Percentiles rank a stretch among this genome's conserved stretches.
Evolutionary conservation across 2,113 vertebrate genomes (phyloP).

Genomic region (Thermophis baileyi): DNA sequence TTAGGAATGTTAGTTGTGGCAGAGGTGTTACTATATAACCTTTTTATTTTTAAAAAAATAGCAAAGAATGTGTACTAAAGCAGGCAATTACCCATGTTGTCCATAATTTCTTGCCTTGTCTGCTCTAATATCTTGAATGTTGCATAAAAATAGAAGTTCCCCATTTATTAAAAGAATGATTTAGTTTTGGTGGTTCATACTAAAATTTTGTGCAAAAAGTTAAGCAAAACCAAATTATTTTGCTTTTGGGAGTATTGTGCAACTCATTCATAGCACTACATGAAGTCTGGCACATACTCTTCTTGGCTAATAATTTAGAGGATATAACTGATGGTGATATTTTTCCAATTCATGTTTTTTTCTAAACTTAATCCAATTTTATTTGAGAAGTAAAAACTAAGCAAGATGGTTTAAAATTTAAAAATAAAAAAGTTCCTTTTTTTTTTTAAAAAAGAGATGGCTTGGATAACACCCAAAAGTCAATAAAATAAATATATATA

Average conservation of each 20-base stretch:
- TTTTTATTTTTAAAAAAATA: neutral
- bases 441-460: neutral
- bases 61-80: neutral
- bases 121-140: neutral
- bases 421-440: neutral
- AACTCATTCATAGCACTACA: neutral
- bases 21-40: neutral
- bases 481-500: too few relatives aligned
- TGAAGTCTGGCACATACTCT: neutral
- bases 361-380: too few relatives aligned
- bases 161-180: neutral
- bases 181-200: neutral
- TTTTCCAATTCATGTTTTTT: neutral
- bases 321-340: neutral
- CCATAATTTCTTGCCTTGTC: neutral
- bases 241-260: neutral
- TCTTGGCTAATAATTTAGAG: neutral
- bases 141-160: neutral
- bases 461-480: neutral
- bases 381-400: neutral
- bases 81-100: neutral
- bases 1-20: neutral
- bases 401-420: neutral
- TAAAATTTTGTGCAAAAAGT: neutral
- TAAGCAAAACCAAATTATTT: neutral